Evolutionary conservation across 2,113 vertebrate genomes (phyloP).

Genomic region (Heptranchias perlo): DNA sequence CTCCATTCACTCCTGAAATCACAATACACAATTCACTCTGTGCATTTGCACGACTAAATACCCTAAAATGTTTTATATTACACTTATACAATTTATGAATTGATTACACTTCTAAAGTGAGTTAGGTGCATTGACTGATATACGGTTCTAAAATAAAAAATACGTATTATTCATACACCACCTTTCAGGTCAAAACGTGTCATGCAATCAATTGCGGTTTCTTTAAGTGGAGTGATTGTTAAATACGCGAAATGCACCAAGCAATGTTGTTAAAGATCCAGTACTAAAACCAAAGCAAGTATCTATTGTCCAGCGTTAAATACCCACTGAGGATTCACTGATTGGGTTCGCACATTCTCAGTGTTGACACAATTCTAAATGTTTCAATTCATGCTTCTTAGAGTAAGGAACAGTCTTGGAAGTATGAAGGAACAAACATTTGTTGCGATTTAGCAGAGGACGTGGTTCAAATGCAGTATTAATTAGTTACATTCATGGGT

Average conservation of each 20-base stretch:
- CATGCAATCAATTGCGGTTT: neutral
- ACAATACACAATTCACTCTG: neutral
- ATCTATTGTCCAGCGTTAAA: neutral
- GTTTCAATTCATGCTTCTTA: neutral
- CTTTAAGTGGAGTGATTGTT: neutral
- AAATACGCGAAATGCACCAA: neutral
- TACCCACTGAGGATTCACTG: neutral
- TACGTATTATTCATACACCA: neutral
- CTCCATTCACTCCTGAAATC: neutral
- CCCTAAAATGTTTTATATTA: neutral
- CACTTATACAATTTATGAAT: neutral
- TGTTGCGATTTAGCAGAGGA: neutral
- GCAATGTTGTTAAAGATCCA: neutral
- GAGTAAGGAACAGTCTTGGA: neutral
- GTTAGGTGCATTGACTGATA: neutral
- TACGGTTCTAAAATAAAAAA: neutral
- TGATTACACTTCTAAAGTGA: neutral
- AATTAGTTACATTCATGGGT: neutral
- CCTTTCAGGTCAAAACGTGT: neutral
- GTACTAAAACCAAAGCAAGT: neutral
- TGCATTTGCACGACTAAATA: no score
- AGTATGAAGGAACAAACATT: neutral
- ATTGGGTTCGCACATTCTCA: neutral
- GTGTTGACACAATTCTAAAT: neutral
- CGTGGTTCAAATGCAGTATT: neutral